Percentiles rank a stretch among this genome's conserved stretches.
Conservation (phyloP, 2,113 vertebrate species). For the Laticauda laticaudata region DNA sequence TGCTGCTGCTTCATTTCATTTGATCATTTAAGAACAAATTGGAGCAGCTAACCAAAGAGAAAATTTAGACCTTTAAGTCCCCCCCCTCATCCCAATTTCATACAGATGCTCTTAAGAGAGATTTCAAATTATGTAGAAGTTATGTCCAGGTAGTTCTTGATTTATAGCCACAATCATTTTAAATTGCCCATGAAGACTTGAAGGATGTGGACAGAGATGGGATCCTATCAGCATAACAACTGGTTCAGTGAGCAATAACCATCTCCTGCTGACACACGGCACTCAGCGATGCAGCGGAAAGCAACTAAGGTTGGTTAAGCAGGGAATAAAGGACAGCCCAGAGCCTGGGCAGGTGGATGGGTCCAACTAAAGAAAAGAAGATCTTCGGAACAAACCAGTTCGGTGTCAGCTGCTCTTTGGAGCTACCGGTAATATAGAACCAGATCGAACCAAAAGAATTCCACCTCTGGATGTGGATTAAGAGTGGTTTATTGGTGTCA, state of each 20-base stretch:
- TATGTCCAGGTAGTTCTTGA: background rate
- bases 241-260: too few relatives aligned
- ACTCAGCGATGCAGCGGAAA: too few relatives aligned
- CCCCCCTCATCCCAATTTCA: slow-evolving; percentile 6
- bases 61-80: slow-evolving; percentile 24
- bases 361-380: too few relatives aligned
- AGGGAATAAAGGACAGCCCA: too few relatives aligned
- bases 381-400: too few relatives aligned
- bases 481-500: background rate
- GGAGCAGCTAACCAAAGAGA: slow-evolving; percentile 19
- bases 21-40: slow-evolving; percentile 42
- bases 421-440: too few relatives aligned
- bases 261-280: too few relatives aligned
- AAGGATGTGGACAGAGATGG: background rate
- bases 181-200: background rate
- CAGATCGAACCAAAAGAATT: too few relatives aligned
- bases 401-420: too few relatives aligned
- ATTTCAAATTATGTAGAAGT: slow-evolving; percentile 12
- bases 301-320: too few relatives aligned
- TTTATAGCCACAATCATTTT: background rate
- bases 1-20: background rate
- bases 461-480: background rate
- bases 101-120: slow-evolving; percentile 16
- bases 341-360: too few relatives aligned
- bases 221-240: too few relatives aligned